Base-by-base conservation (phyloP, 2,113 vertebrate genomes). In the Nasalis larvatus region DNA sequence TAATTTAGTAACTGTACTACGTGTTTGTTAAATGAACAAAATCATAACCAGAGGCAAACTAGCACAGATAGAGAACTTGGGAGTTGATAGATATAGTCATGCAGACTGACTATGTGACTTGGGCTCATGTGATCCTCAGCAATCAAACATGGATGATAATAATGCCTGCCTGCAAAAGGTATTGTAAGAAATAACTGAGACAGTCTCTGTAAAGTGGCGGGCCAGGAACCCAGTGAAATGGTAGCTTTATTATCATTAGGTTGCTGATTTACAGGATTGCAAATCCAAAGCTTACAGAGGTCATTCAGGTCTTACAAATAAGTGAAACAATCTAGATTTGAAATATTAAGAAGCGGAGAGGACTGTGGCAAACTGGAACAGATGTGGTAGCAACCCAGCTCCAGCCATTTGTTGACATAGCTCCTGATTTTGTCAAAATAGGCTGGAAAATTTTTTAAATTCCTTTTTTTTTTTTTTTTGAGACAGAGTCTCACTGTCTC, bases 341-440 rank as follows among this genome's bases (percentile, higher is more conserved):
- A 89, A 69, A 27, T 32, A 8, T 49, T 25, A 47, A 45, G 13
- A 89, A 82, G 32, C 8, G 58, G 82, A 23, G 21, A 56, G 52
- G 74, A 40, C n/a, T 49, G 23, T 86, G 58, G 18, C 17, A 66
- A 42, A 20, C 52, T 23, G n/a, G 63, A 66, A 40, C 47, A 77
- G 18, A 16, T 8, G 0, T 54, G 47, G 23, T 86, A 60, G 42
- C 30, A 68, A 27, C 42, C 20, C 35, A 9, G 32, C 54, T 77
- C 49, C 10, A 40, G 49, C 58, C 52, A 20, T 63, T 52, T 86
- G 37, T 49, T 95, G 80, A 68, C 32, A 20, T 60, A 80, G 78
- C n/a, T 86, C 54, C 82, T 88, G 37, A 71, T 71, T 96, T 95
- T 90, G 32, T 81, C 12, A 37, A 54, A 45, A 89, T 21, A 95